Evolutionary conservation across 2,888 invertebrate species (phyloP).

Genomic region (Ecliptopera silaceata): DNA sequence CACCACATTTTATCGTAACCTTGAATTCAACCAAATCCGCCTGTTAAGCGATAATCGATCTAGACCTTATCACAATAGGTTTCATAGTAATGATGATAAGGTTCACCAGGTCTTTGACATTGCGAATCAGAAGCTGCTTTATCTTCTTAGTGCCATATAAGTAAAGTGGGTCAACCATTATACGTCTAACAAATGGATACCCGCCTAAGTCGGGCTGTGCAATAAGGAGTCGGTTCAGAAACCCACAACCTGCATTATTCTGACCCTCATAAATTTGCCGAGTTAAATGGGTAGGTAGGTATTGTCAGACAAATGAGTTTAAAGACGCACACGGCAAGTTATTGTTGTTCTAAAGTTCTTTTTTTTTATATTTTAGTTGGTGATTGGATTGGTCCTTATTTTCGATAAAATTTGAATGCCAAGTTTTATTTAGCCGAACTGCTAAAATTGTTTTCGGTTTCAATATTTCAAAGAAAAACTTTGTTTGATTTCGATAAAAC

Average conservation of each 20-base stretch:
- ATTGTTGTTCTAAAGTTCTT: neutral
- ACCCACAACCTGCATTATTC: conserved; percentile 79
- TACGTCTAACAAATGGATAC: conserved; percentile 77
- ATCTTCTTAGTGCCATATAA: conserved; percentile 62
- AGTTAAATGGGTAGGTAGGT: conserved; percentile 66
- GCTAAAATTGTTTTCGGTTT: neutral
- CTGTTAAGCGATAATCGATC: conserved; percentile 33
- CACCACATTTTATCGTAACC: conserved; percentile 35
- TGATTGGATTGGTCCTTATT: no score
- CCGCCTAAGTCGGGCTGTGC: conserved; percentile 70
- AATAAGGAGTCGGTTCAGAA: conserved; percentile 75
- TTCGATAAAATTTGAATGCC: no score
- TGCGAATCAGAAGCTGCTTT: conserved; percentile 69
- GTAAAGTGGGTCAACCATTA: conserved; percentile 79
- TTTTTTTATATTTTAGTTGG: no score
- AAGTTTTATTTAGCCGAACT: no score
- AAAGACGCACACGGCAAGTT: conserved; percentile 47
- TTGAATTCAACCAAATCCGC: conserved; percentile 32
- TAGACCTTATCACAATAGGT: conserved; percentile 36
- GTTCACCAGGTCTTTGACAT: conserved; percentile 48
- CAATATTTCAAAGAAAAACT: neutral
- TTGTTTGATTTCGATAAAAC: conserved; percentile 15
- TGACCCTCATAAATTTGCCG: conserved; percentile 80
- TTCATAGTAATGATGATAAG: conserved; percentile 49
- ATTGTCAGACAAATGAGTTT: conserved; percentile 77